Evolutionary conservation across 2,113 vertebrate genomes (phyloP).

Genomic region (Anhinga anhinga): DNA sequence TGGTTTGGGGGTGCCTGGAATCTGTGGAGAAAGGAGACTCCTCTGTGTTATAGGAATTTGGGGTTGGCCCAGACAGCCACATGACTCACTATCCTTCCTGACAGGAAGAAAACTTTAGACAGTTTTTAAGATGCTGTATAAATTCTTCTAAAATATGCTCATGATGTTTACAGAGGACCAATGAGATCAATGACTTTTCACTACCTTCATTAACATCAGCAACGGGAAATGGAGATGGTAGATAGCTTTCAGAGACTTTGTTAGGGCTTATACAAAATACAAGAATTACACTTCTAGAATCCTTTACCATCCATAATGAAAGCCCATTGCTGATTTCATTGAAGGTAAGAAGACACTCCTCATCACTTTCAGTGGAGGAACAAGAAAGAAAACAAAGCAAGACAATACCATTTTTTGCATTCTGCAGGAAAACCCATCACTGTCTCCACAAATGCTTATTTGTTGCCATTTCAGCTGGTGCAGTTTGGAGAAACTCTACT

Average conservation of each 20-base stretch:
- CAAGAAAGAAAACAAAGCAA: neutral
- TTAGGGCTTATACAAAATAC: neutral
- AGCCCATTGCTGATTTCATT: neutral
- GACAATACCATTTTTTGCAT: rapidly evolving
- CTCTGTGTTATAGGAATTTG: neutral
- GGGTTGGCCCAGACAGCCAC: neutral
- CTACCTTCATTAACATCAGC: neutral
- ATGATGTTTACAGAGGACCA: neutral
- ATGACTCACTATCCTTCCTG: neutral
- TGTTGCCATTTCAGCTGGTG: neutral
- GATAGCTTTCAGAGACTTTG: neutral
- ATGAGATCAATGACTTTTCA: neutral
- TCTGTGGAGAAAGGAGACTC: neutral
- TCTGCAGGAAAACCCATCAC: neutral
- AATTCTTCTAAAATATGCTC: neutral
- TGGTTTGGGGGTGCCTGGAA: neutral
- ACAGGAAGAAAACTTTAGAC: neutral
- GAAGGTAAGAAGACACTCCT: neutral
- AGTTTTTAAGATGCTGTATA: neutral
- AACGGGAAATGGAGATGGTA: neutral
- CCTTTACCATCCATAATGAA: neutral
- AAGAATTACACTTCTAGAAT: neutral
- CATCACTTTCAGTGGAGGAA: neutral
- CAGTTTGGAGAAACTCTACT: neutral
- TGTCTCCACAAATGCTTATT: neutral